Base-by-base conservation (phyloP, 2,797 vertebrate species). In the Chelonia mydas region DNA sequence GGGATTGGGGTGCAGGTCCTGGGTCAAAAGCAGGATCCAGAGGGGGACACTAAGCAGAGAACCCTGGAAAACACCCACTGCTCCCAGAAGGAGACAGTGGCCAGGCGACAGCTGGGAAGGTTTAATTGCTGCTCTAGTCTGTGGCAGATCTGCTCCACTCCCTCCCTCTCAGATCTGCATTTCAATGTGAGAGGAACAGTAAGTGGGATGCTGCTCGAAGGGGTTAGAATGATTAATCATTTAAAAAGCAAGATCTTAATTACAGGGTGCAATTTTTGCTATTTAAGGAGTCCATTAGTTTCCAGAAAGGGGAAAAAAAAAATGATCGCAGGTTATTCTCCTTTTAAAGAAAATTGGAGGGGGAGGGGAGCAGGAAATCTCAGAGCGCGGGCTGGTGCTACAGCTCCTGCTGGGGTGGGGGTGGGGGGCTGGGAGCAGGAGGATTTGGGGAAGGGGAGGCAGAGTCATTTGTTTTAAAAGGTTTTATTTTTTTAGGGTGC, bases 221-320 rank as follows among this genome's bases (percentile, higher is more conserved):
- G 98, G 98, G 98, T 98, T 98, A 98, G 98, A 98, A 98, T 98
- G 98, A 98, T 98, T 98, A 98, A 98, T 98, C 98, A 98, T 98
- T 98, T 98, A 98, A 98, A 98, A 98, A 98, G 98, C 98, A 98
- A 98, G 98, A 98, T 98, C 98, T 98, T 98, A 98, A 98, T 98
- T 98, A 98, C 98, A 98, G 98, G 98, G 98, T 98, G 98, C 98
- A 98, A 98, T 98, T 98, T 98, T 98, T 98, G 97, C 98, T 98
- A 98, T 98, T 98, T 98, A 98, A 98, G 97, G 98, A 98, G 98
- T 98, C 98, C 98, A 98, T 98, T 98, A 98, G 98, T 98, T 98
- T 98, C 97, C 98, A 98, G 98, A 98, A 98, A 98, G 95, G 96
- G 95, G 96, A 96, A 98, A 90, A 97, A 95, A 83, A 11, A 93